These are phyloP conservation scores for Drosophila basisetae DNA, from an alignment of 2,888 invertebrate species.

Conservation along the genomic window DNA sequence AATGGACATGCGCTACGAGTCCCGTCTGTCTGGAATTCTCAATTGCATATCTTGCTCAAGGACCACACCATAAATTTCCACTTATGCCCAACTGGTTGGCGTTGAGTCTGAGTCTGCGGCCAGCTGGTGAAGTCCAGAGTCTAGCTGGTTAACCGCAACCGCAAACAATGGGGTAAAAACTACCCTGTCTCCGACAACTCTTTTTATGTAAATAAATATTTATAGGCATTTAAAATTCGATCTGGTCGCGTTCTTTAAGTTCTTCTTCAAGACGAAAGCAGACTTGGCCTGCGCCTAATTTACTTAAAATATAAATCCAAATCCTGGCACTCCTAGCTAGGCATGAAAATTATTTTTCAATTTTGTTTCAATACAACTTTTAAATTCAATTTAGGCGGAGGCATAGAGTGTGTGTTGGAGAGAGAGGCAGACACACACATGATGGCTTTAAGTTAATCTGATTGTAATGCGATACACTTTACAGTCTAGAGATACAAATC, in stretches of 20 bases:
- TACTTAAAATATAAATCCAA: conserved; percentile 61
- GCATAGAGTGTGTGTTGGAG: neutral
- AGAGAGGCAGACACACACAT: conserved; percentile 17
- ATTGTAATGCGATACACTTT: conserved; percentile 79
- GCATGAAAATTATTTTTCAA: conserved; percentile 69
- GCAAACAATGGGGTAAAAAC: conserved; percentile 16
- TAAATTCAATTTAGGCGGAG: conserved; percentile 70
- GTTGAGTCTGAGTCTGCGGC: neutral
- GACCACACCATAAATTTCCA: conserved; percentile 58
- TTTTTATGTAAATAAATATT: conserved; percentile 67
- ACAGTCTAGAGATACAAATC: conserved; percentile 76
- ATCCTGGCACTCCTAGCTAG: conserved; percentile 12
- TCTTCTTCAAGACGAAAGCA: conserved; percentile 16
- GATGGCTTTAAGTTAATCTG: conserved; percentile 76
- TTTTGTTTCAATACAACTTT: conserved; percentile 68
- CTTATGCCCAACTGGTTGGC: conserved; percentile 37
- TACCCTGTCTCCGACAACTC: conserved; percentile 5
- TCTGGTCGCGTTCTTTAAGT: conserved; percentile 39
- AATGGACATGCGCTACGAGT: conserved; percentile 50
- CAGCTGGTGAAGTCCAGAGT: conserved; percentile 15
- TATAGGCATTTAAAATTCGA: conserved; percentile 68
- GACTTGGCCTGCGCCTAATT: conserved; percentile 52
- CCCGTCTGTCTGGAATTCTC: conserved; percentile 37
- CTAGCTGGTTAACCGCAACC: conserved; percentile 51
- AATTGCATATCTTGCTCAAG: conserved; percentile 65